Evolutionary conservation across 2,888 invertebrate genomes (phyloP), one percentile per base, ranked within the genome.

Genomic region (Leptinotarsa tumamoca): DNA sequence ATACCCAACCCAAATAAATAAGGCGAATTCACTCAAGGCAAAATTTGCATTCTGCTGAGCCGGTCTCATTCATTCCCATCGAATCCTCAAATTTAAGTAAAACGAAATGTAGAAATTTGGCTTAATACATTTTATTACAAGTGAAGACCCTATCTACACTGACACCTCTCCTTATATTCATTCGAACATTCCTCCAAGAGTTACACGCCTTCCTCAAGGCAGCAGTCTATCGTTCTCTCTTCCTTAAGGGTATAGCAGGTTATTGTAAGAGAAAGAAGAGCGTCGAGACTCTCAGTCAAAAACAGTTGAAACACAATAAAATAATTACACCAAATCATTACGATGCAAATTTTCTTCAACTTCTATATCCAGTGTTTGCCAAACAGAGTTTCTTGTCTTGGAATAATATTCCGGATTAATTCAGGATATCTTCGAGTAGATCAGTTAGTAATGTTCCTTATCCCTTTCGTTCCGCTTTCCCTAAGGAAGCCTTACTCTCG

Each of bases 331-430:
- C 85, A 85, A 85, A 86, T 87, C 87, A 87, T 87, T 87, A 86
- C 83, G 86, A 87, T 87, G 87, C 87, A 87, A 87, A 87, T 87
- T 87, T 85, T 87, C 87, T 87, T 87, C 85, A 87, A 87, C 86
- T 87, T 85, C 86, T 86, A 86, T 86, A 86, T 86, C 85, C 85
- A 84, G 84, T 86, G 85, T 86, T 86, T 86, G 85, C 85, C 84
- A 80, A 80, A 85, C 84, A 83, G 84, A 85, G 84, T 85, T 83
- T 85, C 87, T 86, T 85, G 84, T 70, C 70, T 49, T 51, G 84
- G 86, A 86, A 86, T 87, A 87, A 87, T 88, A 88, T 87, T 87
- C 86, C 80, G 87, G 87, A 88, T 87, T 87, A 88, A 87, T 87
- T 86, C 85, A 81, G 84, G 84, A 86, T 87, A 87, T 87, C 87